Evolutionary conservation across 2,888 invertebrate genomes (phyloP).

Genomic region (Tenthredo notha): DNA sequence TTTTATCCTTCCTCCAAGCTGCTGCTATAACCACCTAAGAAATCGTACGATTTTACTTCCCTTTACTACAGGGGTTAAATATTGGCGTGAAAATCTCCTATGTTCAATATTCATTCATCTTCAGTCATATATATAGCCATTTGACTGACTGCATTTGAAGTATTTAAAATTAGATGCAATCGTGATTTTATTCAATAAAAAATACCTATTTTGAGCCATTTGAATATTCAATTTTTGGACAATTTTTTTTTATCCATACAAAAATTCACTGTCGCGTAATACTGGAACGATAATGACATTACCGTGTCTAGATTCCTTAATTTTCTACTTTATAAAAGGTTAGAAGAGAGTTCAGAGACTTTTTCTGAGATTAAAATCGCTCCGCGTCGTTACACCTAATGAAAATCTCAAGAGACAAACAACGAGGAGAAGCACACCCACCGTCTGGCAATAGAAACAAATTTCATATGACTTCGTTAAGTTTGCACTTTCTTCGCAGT

Average conservation of each 20-base stretch:
- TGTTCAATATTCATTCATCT: background rate
- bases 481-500: background rate
- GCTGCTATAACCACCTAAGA: background rate
- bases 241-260: background rate
- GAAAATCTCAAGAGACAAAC: constrained; percentile 16
- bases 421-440: background rate
- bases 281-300: background rate
- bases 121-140: background rate
- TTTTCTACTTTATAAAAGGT: background rate
- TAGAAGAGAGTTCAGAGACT: background rate
- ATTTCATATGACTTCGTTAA: constrained; percentile 28
- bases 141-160: background rate
- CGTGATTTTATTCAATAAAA: background rate
- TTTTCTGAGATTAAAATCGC: constrained; percentile 6
- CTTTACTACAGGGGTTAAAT: background rate
- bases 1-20: constrained; percentile 16
- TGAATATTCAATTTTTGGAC: background rate
- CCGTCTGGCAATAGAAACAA: background rate
- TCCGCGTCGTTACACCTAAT: background rate
- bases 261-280: background rate
- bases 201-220: background rate
- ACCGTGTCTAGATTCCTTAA: background rate
- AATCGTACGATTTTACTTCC: constrained; percentile 20
- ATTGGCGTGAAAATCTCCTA: background rate
- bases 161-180: background rate